Percentiles rank a stretch among this genome's conserved stretches.
These are phyloP conservation scores for Heterodera filipjevi DNA, from an alignment of 2,888 invertebrate genomes.

Conservation along the genomic window DNA sequence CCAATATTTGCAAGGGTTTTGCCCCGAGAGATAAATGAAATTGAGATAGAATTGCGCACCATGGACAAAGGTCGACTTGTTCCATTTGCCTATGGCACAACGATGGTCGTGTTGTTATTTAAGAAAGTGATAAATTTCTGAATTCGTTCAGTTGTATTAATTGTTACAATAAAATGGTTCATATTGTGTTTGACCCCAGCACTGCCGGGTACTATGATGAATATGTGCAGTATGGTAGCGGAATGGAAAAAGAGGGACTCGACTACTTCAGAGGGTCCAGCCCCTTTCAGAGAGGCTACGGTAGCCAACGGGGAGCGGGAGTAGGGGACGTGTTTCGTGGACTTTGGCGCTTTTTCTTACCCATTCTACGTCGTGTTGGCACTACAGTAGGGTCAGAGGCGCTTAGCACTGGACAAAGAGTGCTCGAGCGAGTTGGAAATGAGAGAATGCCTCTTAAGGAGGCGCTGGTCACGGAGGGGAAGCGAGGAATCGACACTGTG, in stretches of 20 bases:
- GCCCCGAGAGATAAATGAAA: constrained; percentile 26
- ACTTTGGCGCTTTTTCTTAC: constrained; percentile 17
- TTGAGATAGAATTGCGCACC: constrained; percentile 15
- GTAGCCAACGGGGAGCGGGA: constrained; percentile 19
- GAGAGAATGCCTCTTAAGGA: constrained; percentile 20
- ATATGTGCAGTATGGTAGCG: constrained; percentile 9
- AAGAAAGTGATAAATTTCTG: constrained; percentile 25
- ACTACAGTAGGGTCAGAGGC: constrained; percentile 22
- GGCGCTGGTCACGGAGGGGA: constrained; percentile 7
- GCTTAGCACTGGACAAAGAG: constrained; percentile 21
- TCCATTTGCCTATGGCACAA: constrained; percentile 8
- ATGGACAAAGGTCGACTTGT: constrained; percentile 15
- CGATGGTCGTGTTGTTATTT: constrained; percentile 18
- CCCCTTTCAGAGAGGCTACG: constrained; percentile 18
- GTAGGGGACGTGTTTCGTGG: constrained; percentile 16
- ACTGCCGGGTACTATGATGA: constrained; percentile 24
- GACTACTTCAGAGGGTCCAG: constrained; percentile 13
- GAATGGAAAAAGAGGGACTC: neutral
- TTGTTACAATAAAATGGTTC: constrained; percentile 13
- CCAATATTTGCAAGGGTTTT: constrained; percentile 23
- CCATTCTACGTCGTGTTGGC: constrained; percentile 16
- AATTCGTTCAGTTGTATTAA: constrained; percentile 1
- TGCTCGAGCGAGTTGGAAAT: neutral
- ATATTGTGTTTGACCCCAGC: constrained; percentile 30
- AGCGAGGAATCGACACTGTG: constrained; percentile 20